Percentiles rank a stretch among this genome's conserved stretches.
Conservation (phyloP, 2,797 vertebrate genomes). For the Liasis olivaceus region DNA sequence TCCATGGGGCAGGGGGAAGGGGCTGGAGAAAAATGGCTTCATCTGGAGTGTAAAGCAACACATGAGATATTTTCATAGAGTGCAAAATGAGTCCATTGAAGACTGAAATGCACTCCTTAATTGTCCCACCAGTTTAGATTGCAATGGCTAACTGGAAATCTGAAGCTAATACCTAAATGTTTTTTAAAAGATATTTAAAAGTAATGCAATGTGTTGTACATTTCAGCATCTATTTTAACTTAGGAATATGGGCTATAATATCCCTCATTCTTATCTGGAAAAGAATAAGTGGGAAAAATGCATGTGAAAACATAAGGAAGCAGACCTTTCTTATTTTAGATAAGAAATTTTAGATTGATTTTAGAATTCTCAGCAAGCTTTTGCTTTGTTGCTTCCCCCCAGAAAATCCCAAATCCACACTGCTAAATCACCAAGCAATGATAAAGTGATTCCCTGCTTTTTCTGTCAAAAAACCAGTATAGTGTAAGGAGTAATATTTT, state of each 20-base stretch:
- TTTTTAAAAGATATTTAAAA: conserved; percentile 57
- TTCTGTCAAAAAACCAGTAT: not conserved
- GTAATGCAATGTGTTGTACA: conserved; percentile 58
- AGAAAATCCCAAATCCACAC: not conserved
- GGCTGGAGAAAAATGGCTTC: not conserved
- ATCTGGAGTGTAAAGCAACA: conserved; percentile 52
- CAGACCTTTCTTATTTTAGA: not conserved
- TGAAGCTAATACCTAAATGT: conserved; percentile 53
- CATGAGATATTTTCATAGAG: conserved; percentile 63
- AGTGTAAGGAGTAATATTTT: not conserved
- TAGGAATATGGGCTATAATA: conserved; percentile 50
- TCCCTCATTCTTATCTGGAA: not conserved
- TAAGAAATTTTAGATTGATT: too few species aligned
- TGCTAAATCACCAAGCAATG: not conserved
- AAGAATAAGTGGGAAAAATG: too few species aligned
- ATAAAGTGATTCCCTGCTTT: not conserved
- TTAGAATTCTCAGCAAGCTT: not conserved
- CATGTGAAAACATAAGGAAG: too few species aligned
- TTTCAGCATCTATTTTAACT: conserved; percentile 50
- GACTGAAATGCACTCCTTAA: conserved; percentile 64
- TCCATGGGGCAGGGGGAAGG: conserved; percentile 6
- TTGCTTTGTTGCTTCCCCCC: not conserved
- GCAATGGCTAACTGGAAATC: conserved; percentile 58
- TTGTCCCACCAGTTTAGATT: conserved; percentile 61
- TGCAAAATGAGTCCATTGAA: conserved; percentile 57